Evolutionary conservation across 2,797 vertebrate genomes (phyloP).

Genomic region (Chiloscyllium punctatum): DNA sequence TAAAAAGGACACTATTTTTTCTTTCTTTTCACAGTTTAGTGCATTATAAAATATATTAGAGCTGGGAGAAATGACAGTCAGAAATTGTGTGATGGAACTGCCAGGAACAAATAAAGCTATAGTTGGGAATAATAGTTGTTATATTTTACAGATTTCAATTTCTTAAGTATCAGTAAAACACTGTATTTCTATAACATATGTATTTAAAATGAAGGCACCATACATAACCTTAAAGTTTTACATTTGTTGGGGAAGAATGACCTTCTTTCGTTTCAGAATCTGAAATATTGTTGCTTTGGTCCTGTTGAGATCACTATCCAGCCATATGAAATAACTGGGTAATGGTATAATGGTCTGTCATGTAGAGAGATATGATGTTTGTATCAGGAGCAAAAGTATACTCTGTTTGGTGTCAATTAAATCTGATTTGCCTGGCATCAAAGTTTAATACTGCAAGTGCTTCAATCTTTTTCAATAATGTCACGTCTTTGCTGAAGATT

Average conservation of each 20-base stretch:
- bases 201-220: neutral
- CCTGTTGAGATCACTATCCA: neutral
- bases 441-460: neutral
- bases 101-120: neutral
- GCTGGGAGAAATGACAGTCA: neutral
- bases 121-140: neutral
- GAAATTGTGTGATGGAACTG: neutral
- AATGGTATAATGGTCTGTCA: neutral
- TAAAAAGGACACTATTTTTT: neutral
- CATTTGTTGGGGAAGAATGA: neutral
- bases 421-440: neutral
- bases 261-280: neutral
- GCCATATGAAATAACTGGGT: neutral
- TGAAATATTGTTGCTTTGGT: neutral
- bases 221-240: neutral
- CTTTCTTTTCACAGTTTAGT: neutral
- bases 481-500: neutral
- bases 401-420: neutral
- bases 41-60: neutral
- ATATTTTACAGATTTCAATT: neutral
- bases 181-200: no score
- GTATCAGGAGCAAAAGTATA: neutral
- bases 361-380: neutral
- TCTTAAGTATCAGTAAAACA: neutral
- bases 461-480: neutral